Conservation (phyloP, 2,797 vertebrate species). For the Manis pentadactyla region DNA sequence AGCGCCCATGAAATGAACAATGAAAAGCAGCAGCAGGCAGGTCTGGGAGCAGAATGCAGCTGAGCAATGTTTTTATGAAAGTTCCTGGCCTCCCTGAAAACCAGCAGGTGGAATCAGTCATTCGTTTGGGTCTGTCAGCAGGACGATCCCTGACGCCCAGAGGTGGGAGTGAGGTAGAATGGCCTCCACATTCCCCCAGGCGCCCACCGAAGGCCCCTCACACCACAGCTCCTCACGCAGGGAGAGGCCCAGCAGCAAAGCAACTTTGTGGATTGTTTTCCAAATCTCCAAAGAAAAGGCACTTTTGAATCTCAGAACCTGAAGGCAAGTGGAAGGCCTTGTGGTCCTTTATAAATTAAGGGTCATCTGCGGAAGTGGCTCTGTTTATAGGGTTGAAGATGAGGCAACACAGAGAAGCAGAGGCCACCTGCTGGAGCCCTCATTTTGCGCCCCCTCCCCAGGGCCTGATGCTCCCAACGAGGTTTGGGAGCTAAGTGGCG, state of each 20-base stretch:
- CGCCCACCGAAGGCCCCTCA: neutral
- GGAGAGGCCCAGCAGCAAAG: neutral
- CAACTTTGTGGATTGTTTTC: neutral
- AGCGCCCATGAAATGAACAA: rapidly evolving
- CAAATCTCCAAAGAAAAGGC: neutral
- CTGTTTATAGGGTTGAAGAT: neutral
- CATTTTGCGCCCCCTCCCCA: rapidly evolving
- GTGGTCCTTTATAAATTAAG: neutral
- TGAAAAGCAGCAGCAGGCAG: rapidly evolving
- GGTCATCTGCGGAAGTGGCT: neutral
- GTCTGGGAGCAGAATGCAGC: rapidly evolving
- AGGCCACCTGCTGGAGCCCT: rapidly evolving
- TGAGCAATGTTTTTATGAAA: rapidly evolving
- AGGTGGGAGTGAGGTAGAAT: no score
- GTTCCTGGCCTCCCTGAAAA: neutral
- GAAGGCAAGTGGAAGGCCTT: neutral
- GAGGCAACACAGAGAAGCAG: neutral
- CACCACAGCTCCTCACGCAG: neutral
- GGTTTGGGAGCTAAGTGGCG: neutral
- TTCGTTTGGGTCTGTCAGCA: rapidly evolving
- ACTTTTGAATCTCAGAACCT: neutral
- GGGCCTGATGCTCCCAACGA: rapidly evolving
- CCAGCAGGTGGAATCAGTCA: neutral
- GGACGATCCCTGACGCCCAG: neutral
- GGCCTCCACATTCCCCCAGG: no score